Evolutionary conservation across 2,888 invertebrate genomes (phyloP), one percentile per base, ranked within the genome.

Genomic region (Adelphocoris suturalis): DNA sequence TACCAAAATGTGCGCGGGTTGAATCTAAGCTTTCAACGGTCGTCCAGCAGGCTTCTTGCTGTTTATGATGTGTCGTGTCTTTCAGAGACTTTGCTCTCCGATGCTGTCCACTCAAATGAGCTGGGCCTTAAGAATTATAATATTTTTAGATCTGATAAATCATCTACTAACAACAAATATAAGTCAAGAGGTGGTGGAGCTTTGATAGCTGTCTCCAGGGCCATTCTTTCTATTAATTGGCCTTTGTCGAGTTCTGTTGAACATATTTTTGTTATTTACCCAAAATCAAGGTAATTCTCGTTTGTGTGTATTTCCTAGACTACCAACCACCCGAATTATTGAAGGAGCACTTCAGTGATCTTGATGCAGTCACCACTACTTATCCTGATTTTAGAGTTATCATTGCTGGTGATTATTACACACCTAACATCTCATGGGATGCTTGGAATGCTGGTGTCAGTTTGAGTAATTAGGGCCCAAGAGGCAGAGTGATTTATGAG

Each of bases 1-100:
- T 68, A 68, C 23, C 68, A 68, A 68, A 68, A 68, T 68, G 68
- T 68, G 1, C n/a, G 23, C 23, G 68, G 68, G n/a, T 23, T 68
- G 23, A 68, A 68, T 23, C 68, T 12, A 68, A 68, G 68, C 68
- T 68, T n/a, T 68, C 68, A 3, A 68, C 68, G 23, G 23, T 68
- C 23, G 9, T 23, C 11, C 23, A 68, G 4, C 68, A 68, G 23
- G 68, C 27, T 13, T 68, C 68, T 27, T 23, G 23, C 12, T 68
- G 68, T 7, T 23, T 23, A 68, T 23, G 68, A 68, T 68, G 0
- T 68, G 12, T 68, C 23, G 9, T 68, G 23, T 68, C 9, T 68
- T 9, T 11, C 23, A 2, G 68, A 23, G 12, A 68, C 68, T 23
- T 68, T 3, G 68, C 68, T 68, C 12, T 68, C 68, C 0, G 68